These are phyloP conservation scores for Epinotia demarniana DNA, from an alignment of 2,888 invertebrate genomes.

Conservation along the genomic window DNA sequence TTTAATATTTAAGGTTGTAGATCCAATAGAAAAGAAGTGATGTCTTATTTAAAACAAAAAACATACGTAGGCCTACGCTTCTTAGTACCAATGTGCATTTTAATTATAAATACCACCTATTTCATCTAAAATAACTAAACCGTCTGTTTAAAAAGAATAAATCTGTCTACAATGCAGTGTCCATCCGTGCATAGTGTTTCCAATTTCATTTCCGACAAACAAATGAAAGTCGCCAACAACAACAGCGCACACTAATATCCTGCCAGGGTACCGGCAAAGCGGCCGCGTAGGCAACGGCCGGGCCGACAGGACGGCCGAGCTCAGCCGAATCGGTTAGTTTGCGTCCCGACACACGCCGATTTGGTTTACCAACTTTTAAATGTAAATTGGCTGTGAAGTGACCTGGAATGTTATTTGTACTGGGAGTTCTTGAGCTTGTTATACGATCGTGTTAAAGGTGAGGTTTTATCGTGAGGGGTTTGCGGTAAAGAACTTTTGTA, in stretches of 20 bases:
- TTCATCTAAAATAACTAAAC: too few relatives aligned
- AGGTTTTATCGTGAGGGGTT: slow-evolving; percentile 1
- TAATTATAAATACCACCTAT: too few relatives aligned
- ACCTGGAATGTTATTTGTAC: slow-evolving; percentile 27
- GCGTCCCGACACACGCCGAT: slow-evolving; percentile 51
- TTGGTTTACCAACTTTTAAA: slow-evolving; percentile 28
- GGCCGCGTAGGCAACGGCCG: neutral
- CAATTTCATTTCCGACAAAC: slow-evolving; percentile 26
- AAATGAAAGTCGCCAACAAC: slow-evolving; percentile 20
- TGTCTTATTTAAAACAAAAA: too few relatives aligned
- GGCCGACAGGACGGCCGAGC: slow-evolving; percentile 2
- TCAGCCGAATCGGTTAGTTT: slow-evolving; percentile 58
- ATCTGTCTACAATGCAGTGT: neutral
- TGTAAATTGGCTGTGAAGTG: slow-evolving; percentile 35
- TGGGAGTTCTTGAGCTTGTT: slow-evolving; percentile 13
- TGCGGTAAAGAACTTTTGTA: neutral
- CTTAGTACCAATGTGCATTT: too few relatives aligned
- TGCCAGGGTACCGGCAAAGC: slow-evolving; percentile 9
- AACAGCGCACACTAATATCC: slow-evolving; percentile 24
- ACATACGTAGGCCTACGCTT: too few relatives aligned
- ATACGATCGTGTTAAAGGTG: slow-evolving; percentile 1
- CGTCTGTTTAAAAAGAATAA: neutral
- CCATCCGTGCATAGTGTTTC: slow-evolving; percentile 15
- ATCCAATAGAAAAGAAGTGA: too few relatives aligned
- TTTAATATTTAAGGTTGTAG: too few relatives aligned